A percentile compares a stretch with the other conserved stretches of the same genome.
Conservation (phyloP, 1,140 invertebrate species). For the Akabosia matsudoensis region DNA sequence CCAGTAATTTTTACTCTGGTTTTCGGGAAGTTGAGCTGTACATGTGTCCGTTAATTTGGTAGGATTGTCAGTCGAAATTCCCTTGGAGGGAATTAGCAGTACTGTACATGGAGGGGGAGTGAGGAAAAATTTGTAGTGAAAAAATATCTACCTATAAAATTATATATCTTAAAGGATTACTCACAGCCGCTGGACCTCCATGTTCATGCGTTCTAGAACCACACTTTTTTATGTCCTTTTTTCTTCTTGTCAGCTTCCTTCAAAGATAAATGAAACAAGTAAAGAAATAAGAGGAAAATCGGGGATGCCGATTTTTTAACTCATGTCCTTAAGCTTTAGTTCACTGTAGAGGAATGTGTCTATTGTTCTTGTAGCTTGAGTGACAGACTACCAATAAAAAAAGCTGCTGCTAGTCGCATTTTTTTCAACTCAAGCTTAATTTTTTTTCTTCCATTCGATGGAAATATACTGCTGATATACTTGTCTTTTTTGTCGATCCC, state of each 20-base stretch:
- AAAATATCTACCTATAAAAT: neutral
- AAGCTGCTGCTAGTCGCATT: neutral
- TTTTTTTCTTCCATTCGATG: neutral
- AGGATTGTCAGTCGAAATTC: slow-evolving; percentile 15
- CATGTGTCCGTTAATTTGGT: slow-evolving; percentile 23
- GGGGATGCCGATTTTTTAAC: too few species aligned
- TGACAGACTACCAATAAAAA: slow-evolving; percentile 14
- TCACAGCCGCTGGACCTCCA: too few species aligned
- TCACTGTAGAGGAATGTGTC: neutral
- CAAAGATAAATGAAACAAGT: too few species aligned
- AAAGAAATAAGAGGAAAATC: too few species aligned
- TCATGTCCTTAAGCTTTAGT: too few species aligned
- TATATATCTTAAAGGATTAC: too few species aligned
- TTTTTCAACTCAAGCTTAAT: neutral
- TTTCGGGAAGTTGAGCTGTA: neutral
- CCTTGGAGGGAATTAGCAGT: slow-evolving; percentile 17
- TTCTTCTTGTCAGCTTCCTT: too few species aligned
- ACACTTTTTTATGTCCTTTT: too few species aligned
- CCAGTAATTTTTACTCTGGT: neutral
- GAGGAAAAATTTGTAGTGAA: neutral
- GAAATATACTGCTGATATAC: too few species aligned
- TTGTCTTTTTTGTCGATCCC: neutral
- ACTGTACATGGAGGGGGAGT: neutral
- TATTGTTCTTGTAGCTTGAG: neutral
- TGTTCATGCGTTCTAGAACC: too few species aligned